Evolutionary conservation across 2,113 vertebrate genomes (phyloP), one percentile per base, ranked within the genome.

Genomic region (Muntiacus muntjak): DNA sequence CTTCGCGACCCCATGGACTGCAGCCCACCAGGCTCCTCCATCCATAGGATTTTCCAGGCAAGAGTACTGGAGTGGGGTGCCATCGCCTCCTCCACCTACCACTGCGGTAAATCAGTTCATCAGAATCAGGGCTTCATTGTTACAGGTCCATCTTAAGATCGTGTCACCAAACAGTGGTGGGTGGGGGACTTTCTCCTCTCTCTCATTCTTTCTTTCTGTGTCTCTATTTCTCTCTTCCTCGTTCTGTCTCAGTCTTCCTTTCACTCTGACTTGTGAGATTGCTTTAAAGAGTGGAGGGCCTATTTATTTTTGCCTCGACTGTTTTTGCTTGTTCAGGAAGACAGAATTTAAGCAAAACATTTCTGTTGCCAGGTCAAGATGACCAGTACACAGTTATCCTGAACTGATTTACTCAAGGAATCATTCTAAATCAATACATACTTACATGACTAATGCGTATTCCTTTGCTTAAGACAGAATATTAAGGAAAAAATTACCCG

Each of bases 351-450:
- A 95, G 87, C n/a, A 84, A 74, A 97, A 87, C 58, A 97, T 92
- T 95, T 88, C 16, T 89, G 11, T 94, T 96, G 26, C 60, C 55
- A 87, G 91, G 95, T 97, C 93, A 97, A 58, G 60, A 94, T 62
- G 94, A 97, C 96, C 94, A 57, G 85, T 62, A 88, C 81, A 95
- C 85, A 95, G 90, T 82, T 90, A 86, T 90, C 64, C 89, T 95
- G 89, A 89, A 50, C 87, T 89, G 87, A 97, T 83, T 96, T 97
- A 91, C 57, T 96, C 55, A 62, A 92, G 96, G 36, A 8, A 71
- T 93, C 84, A 58, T 86, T 83, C 62, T 93, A 91, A 97, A 79
- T 76, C 85, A 95, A 79, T 86, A 50, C 6, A 3, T 71, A 91
- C 78, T 95, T 94, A 62, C 47, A 30, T 96, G 88, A 98, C 76